phyloP scores from a whole-genome alignment of 23 tunicate genomes.

The Trididemnum clinides region DNA sequence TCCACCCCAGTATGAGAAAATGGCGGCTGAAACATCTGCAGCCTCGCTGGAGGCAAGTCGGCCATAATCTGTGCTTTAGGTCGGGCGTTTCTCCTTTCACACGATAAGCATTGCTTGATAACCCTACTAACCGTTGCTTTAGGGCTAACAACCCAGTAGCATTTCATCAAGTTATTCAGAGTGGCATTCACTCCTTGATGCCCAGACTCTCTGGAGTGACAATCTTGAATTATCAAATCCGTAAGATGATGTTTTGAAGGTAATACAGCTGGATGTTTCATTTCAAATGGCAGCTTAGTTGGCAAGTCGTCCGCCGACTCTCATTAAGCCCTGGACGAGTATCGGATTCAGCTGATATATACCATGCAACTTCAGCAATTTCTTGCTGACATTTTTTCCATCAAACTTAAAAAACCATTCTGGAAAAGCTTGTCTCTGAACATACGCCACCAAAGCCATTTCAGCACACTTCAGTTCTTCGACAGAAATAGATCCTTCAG shows the following conservation, averaged over 20 bases:
- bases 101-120: too few species aligned
- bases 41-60: too few species aligned
- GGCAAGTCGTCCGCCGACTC: conserved; percentile 11
- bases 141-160: neutral
- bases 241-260: neutral
- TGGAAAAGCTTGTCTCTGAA: too few species aligned
- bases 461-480: neutral
- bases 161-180: neutral
- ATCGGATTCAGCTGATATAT: conserved; percentile 8
- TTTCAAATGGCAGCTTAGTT: neutral
- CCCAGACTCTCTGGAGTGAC: neutral
- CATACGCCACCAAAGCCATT: neutral
- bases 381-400: too few species aligned
- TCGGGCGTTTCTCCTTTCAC: too few species aligned
- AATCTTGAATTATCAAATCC: neutral
- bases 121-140: neutral
- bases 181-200: conserved; percentile 7
- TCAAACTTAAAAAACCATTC: too few species aligned
- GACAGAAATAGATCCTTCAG: neutral
- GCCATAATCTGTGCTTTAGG: too few species aligned
- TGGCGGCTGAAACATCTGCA: too few species aligned
- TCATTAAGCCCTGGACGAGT: neutral
- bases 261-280: neutral
- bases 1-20: too few species aligned
- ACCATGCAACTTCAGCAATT: too few species aligned